Percentiles rank a stretch among this genome's conserved stretches.
These are phyloP conservation scores for Lagocephalus sceleratus DNA, from an alignment of 2,797 vertebrate genomes.

Conservation along the genomic window DNA sequence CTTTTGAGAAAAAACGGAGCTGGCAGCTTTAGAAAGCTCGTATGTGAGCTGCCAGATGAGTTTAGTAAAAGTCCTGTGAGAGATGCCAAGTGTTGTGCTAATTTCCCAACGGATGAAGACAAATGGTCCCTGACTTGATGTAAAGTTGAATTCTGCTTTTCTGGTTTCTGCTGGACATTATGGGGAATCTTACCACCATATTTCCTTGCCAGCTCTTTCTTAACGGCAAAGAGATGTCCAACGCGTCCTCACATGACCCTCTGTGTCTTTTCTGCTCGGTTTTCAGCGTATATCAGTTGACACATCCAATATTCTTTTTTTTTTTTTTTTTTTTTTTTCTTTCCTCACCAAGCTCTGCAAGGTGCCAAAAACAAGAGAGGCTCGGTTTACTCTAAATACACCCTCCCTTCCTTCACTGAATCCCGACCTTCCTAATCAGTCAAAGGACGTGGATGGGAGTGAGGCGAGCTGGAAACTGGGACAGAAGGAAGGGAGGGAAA, in stretches of 20 bases:
- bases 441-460: constrained; percentile 20
- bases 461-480: constrained; percentile 33
- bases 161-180: too few species aligned
- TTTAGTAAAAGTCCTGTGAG: background rate
- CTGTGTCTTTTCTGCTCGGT: constrained; percentile 50
- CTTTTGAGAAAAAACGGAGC: background rate
- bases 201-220: constrained; percentile 5
- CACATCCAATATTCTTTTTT: constrained; percentile 57
- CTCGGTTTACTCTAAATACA: constrained; percentile 62
- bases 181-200: too few species aligned
- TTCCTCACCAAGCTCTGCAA: constrained; percentile 39
- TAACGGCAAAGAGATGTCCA: background rate
- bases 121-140: too few species aligned
- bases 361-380: constrained; percentile 71
- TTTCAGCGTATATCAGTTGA: constrained; percentile 59
- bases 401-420: constrained; percentile 62
- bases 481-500: constrained; percentile 40
- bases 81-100: background rate
- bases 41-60: too few species aligned
- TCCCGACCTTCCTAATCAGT: constrained; percentile 48
- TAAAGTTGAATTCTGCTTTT: too few species aligned
- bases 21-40: constrained; percentile 10
- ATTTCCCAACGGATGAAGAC: background rate
- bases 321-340: constrained; percentile 40
- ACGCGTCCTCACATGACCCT: constrained; percentile 57